Base-by-base conservation (phyloP, 2,113 vertebrate species). In the Nerophis lumbriciformis region DNA sequence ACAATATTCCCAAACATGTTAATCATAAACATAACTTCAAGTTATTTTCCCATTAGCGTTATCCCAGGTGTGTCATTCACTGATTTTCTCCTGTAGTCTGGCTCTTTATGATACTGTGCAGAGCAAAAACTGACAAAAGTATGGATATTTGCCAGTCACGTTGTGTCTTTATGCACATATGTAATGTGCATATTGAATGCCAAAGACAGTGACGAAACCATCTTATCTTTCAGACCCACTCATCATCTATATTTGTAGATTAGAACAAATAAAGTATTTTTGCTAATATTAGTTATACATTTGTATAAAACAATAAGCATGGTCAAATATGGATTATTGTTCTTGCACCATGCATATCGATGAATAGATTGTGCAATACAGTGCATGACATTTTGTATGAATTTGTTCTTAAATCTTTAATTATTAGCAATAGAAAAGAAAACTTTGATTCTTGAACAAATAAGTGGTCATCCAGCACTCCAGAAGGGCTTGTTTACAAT, bases 41-140 rank as follows among this genome's bases (percentile, higher is more conserved):
- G 48, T 58, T 55, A 44, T 15, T 36, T 52, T 51, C 8, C 21
- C 53, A 72, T 65, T 65, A 57, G 15, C 58, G 38, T 37, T 68
- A 48, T 77, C 62, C 66, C 28, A 47, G 21, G 53, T 70, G 61
- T 53, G 5, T 76, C 59, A 71, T 53, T 47, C 55, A 44, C 49
- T 71, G 56, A 74, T 66, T 72, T 66, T 37, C 63, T 68, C 63
- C 28, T 66, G 55, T 78, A 61, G 62, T 66, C 61, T 65, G n/a
- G 61, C 62, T 49, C 59, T 73, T 47, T 19, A 56, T 75, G 78
- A 84, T 61, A 81, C 49, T 79, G 68, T 79, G 80, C 83, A 87
- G 78, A 82, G 61, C 58, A 62, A 12, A 48, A 58, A 45, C 28
- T 75, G 74, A 75, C 70, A 63, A 63, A 75, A 75, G 42, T 70